phyloP scores from a whole-genome alignment of 2,797 vertebrate species.

The Pogonophryne albipinna region DNA sequence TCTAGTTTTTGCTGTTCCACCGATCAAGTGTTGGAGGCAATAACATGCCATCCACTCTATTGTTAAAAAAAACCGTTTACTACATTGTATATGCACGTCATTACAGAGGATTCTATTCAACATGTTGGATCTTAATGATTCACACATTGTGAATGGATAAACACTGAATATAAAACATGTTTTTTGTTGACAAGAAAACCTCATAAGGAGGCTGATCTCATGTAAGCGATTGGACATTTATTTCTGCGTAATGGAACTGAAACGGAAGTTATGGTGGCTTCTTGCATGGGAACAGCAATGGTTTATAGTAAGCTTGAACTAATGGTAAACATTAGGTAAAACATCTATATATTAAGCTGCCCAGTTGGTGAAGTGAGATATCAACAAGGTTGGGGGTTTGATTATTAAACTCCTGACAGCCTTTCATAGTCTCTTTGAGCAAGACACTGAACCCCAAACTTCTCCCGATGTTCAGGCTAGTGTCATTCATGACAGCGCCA shows the following conservation, averaged over 20 bases:
- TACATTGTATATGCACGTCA: too few relatives aligned
- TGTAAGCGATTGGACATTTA: not conserved
- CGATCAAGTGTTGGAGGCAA: not conserved
- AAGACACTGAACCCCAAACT: not conserved
- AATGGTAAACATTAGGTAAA: not conserved
- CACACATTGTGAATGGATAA: too few relatives aligned
- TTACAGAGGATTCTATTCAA: too few relatives aligned
- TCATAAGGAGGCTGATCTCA: too few relatives aligned
- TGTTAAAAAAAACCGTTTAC: too few relatives aligned
- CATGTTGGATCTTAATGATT: too few relatives aligned
- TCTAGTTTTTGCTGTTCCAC: not conserved
- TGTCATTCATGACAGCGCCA: too few relatives aligned
- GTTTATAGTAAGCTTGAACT: not conserved
- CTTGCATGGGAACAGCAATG: not conserved
- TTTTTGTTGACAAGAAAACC: too few relatives aligned
- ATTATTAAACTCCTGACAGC: not conserved
- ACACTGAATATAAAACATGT: too few relatives aligned
- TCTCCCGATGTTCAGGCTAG: not conserved
- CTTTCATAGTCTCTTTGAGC: not conserved
- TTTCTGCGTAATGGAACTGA: not conserved
- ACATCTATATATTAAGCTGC: not conserved
- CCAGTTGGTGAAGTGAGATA: not conserved
- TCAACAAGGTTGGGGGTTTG: not conserved
- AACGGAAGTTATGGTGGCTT: not conserved
- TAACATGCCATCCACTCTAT: too few relatives aligned